Conservation (phyloP, 2,113 vertebrate genomes). For the Amblyopsis rosae region DNA sequence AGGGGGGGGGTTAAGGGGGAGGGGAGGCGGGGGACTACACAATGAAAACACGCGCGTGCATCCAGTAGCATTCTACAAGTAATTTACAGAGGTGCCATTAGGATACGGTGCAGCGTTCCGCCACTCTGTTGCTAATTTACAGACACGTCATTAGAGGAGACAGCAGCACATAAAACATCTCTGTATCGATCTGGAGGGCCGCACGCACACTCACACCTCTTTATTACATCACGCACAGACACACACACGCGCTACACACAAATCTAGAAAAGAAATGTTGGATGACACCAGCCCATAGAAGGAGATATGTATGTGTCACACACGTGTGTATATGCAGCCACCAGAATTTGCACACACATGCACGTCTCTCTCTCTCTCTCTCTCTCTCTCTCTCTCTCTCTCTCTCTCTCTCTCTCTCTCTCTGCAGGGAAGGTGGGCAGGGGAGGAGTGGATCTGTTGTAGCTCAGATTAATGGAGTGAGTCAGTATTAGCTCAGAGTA, state of each 20-base stretch:
- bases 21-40: constrained; percentile 44
- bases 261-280: constrained; percentile 28
- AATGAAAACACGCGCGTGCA: constrained; percentile 64
- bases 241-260: neutral
- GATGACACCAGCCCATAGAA: constrained; percentile 14
- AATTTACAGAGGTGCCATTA: constrained; percentile 72
- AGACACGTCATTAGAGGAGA: constrained; percentile 68
- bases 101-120: constrained; percentile 53
- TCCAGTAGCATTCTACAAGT: constrained; percentile 49
- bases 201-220: neutral
- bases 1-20: constrained; percentile 25
- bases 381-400: constrained; percentile 1
- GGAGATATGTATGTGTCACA: constrained; percentile 8
- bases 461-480: constrained; percentile 74
- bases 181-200: constrained; percentile 61
- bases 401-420: constrained; percentile 6
- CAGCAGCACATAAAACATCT: constrained; percentile 68
- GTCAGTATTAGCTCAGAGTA: constrained; percentile 73
- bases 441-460: constrained; percentile 62
- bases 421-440: constrained; percentile 45
- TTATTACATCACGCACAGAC: neutral
- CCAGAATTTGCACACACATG: constrained; percentile 14
- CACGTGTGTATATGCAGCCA: neutral
- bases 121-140: constrained; percentile 72
- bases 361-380: constrained; percentile 3